Conservation (phyloP, 2,797 vertebrate genomes). For the Denticeps clupeoides region DNA sequence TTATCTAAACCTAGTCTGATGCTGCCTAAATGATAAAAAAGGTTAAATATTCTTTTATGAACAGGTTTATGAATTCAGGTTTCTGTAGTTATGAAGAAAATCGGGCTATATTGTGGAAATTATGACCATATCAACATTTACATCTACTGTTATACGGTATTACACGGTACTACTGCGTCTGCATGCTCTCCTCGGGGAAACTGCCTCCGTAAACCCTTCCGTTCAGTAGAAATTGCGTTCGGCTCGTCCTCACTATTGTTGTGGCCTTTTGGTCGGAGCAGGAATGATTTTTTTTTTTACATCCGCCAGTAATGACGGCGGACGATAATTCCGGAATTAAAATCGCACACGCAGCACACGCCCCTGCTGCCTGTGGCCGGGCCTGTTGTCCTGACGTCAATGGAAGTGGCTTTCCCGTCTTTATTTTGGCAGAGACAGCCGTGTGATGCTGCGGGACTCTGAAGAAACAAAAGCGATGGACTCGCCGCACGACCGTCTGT, state of each 20-base stretch:
- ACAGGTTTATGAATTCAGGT: too few species aligned
- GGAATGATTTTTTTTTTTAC: conserved; percentile 1
- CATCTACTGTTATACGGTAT: too few species aligned
- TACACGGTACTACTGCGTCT: too few species aligned
- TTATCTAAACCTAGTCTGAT: too few species aligned
- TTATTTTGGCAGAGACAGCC: conserved; percentile 27
- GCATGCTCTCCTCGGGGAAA: too few species aligned
- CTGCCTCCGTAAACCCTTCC: too few species aligned
- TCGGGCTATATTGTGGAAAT: too few species aligned
- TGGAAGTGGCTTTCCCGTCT: conserved; percentile 31
- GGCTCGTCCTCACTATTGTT: conserved; percentile 19
- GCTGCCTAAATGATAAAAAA: too few species aligned
- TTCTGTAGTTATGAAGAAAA: too few species aligned
- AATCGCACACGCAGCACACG: conserved; percentile 16
- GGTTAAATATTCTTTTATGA: too few species aligned
- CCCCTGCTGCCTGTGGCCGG: conserved; percentile 24
- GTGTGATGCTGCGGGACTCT: conserved; percentile 21
- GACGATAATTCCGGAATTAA: conserved; percentile 25
- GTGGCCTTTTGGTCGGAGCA: conserved; percentile 11
- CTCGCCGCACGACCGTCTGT: conserved; percentile 24
- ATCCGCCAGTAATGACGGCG: conserved; percentile 18
- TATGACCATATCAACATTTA: too few species aligned
- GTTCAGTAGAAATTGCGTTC: too few species aligned
- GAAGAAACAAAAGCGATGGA: conserved; percentile 15
- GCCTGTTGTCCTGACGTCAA: conserved; percentile 28